These are phyloP conservation scores for Porites rus DNA, from an alignment of 92 coral and sea anemone genomes.

Conservation along the genomic window DNA sequence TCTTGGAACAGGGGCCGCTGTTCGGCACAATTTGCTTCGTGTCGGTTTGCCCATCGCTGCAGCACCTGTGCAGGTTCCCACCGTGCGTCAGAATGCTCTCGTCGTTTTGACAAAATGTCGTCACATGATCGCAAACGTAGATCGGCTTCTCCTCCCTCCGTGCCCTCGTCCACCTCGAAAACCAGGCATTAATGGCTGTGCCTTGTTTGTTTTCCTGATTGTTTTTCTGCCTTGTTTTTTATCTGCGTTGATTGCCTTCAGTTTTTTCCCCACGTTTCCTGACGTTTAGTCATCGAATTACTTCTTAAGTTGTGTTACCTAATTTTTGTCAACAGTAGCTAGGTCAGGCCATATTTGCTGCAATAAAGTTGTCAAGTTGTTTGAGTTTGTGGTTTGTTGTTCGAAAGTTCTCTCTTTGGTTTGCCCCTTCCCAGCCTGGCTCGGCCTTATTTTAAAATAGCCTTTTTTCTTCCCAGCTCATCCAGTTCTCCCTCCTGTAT, in stretches of 20 bases:
- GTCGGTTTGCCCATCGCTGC: no score
- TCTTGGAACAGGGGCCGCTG: no score
- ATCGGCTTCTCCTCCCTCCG: conserved; percentile 27
- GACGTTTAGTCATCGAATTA: neutral
- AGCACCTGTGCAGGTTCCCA: no score
- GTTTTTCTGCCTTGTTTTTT: no score
- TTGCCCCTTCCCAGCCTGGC: no score
- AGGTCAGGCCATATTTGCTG: neutral
- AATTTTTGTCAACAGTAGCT: neutral
- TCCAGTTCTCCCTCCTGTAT: no score
- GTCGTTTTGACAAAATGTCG: neutral
- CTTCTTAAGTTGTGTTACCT: neutral
- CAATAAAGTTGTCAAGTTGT: conserved; percentile 9
- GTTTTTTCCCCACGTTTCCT: neutral
- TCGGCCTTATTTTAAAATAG: no score
- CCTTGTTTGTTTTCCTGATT: neutral
- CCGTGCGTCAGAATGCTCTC: conserved; percentile 20
- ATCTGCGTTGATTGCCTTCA: neutral
- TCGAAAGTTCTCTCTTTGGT: no score
- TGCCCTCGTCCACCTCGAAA: neutral
- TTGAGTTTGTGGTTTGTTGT: conserved; percentile 6
- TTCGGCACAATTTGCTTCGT: no score
- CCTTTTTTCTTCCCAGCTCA: no score
- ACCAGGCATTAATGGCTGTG: conserved; percentile 3
- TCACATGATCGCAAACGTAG: conserved; percentile 2